Conservation (phyloP, 2,888 invertebrate genomes). For the Caenorhabditis sinica region DNA sequence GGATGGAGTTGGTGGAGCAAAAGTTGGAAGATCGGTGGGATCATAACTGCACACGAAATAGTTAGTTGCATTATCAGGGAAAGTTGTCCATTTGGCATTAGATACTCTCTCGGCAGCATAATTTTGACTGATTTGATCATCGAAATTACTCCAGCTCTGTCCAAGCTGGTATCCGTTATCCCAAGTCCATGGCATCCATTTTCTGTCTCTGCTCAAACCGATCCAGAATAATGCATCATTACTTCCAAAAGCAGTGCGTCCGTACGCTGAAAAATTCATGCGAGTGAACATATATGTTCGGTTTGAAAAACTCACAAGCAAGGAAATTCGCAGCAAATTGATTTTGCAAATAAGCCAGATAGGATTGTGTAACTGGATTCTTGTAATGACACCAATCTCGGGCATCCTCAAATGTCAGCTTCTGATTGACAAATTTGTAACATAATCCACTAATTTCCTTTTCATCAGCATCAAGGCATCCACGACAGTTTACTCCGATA, state of each 20-base stretch:
- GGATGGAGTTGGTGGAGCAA: constrained; percentile 20
- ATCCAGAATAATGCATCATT: constrained; percentile 27
- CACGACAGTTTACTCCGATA: background rate
- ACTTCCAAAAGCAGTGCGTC: constrained; percentile 16
- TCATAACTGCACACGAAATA: constrained; percentile 39
- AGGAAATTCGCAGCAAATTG: constrained; percentile 27
- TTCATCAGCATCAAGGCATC: constrained; percentile 32
- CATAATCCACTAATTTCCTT: constrained; percentile 40
- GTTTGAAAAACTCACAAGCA: constrained; percentile 12
- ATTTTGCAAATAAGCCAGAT: constrained; percentile 23
- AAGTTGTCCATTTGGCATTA: constrained; percentile 31
- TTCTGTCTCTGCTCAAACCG: constrained; percentile 29
- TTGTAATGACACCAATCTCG: constrained; percentile 39
- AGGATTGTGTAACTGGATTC: constrained; percentile 27
- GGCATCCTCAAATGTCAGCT: constrained; percentile 29
- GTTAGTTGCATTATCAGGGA: constrained; percentile 17
- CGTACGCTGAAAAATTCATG: constrained; percentile 4
- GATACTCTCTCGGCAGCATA: constrained; percentile 25
- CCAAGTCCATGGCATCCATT: constrained; percentile 26
- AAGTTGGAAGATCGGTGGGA: constrained; percentile 30
- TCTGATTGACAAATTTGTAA: constrained; percentile 21
- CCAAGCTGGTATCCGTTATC: constrained; percentile 22
- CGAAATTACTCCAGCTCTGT: constrained; percentile 31
- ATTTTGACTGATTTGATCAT: constrained; percentile 4
- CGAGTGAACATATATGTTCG: background rate